These are phyloP conservation scores for Mus minutoides DNA, from an alignment of 2,797 vertebrate genomes.

Conservation along the genomic window DNA sequence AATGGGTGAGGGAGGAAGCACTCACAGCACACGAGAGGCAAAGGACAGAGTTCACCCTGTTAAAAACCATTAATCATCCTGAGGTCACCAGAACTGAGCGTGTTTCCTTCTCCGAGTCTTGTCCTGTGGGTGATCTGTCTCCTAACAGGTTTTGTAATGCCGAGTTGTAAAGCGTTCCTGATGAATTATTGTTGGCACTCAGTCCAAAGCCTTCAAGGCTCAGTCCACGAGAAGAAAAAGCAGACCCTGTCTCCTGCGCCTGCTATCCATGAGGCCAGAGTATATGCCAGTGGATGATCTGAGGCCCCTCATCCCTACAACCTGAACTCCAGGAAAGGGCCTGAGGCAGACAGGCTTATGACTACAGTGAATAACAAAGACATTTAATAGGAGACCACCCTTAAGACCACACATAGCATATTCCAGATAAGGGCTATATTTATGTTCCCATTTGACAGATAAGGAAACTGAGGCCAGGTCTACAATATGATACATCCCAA, in stretches of 20 bases:
- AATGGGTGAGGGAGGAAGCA: slow-evolving; percentile 59
- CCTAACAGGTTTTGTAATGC: slow-evolving; percentile 87
- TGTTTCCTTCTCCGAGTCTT: slow-evolving; percentile 84
- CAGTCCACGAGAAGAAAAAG: slow-evolving; percentile 88
- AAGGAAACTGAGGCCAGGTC: slow-evolving; percentile 32
- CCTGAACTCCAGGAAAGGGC: not conserved
- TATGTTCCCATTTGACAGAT: not conserved
- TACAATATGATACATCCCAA: accelerated
- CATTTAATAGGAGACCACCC: not conserved
- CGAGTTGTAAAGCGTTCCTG: slow-evolving; percentile 88
- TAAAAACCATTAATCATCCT: slow-evolving; percentile 90
- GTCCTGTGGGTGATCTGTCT: slow-evolving; percentile 86
- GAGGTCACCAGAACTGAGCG: slow-evolving; percentile 85
- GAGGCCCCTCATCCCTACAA: not conserved
- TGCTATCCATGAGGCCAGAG: slow-evolving; percentile 84
- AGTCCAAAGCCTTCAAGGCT: slow-evolving; percentile 89
- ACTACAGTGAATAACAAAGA: not conserved
- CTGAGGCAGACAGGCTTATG: not conserved
- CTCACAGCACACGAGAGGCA: slow-evolving; percentile 73
- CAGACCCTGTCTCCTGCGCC: slow-evolving; percentile 87
- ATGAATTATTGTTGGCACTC: slow-evolving; percentile 91
- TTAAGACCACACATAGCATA: accelerated
- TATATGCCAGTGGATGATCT: slow-evolving; percentile 60
- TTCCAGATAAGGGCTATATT: not conserved
- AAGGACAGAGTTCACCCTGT: slow-evolving; percentile 85